These are phyloP conservation scores for Diogma glabrata DNA, from an alignment of 2,888 invertebrate genomes.

Conservation along the genomic window DNA sequence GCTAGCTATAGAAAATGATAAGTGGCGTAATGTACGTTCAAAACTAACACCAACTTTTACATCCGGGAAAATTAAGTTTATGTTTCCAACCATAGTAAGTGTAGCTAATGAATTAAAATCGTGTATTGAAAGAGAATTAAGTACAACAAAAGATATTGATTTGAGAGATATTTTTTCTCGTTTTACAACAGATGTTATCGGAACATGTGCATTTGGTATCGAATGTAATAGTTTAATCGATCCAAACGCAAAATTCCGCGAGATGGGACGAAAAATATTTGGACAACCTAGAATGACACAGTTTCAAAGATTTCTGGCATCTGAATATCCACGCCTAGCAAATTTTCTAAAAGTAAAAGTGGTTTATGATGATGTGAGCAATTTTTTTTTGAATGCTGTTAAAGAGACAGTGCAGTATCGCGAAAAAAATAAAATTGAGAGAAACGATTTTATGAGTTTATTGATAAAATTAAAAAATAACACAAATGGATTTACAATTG, in stretches of 20 bases:
- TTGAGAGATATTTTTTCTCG: constrained; percentile 28
- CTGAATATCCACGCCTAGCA: neutral
- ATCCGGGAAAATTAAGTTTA: constrained; percentile 38
- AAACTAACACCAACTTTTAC: constrained; percentile 38
- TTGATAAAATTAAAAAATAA: constrained; percentile 36
- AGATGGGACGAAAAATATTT: constrained; percentile 20
- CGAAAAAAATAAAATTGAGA: constrained; percentile 27
- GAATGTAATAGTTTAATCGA: constrained; percentile 34
- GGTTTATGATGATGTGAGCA: constrained; percentile 23
- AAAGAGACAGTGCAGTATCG: constrained; percentile 32
- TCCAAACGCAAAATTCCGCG: constrained; percentile 31
- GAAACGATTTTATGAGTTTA: constrained; percentile 43
- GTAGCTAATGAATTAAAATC: constrained; percentile 41
- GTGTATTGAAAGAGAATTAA: constrained; percentile 31
- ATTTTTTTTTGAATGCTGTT: constrained; percentile 31
- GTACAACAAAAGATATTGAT: constrained; percentile 36
- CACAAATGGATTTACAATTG: neutral
- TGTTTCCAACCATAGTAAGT: constrained; percentile 45
- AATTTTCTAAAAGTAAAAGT: constrained; percentile 21
- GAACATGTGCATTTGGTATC: constrained; percentile 37
- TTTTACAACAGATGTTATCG: constrained; percentile 38
- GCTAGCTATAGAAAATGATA: no score
- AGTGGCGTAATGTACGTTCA: no score
- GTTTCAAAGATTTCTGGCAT: neutral
- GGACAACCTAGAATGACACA: constrained; percentile 6